Evolutionary conservation across 2,888 invertebrate species (phyloP).

Genomic region (Trilocha varians): DNA sequence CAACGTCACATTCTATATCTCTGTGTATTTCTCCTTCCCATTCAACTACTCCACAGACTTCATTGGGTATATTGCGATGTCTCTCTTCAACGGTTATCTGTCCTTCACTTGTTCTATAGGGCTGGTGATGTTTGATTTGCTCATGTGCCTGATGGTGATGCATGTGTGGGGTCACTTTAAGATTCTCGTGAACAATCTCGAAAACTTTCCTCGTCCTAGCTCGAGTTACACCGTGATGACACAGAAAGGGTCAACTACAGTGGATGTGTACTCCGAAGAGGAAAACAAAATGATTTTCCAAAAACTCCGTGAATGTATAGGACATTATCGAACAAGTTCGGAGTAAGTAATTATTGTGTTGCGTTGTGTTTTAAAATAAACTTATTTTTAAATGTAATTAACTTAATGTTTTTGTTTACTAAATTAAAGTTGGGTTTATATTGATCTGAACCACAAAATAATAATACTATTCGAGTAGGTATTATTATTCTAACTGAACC

Average conservation of each 20-base stretch:
- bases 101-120: conserved; percentile 6
- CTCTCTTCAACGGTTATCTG: conserved; percentile 11
- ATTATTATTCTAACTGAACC: too few relatives aligned
- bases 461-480: too few relatives aligned
- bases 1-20: conserved; percentile 13
- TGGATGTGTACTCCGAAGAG: conserved; percentile 8
- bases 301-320: conserved; percentile 11
- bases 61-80: conserved; percentile 8
- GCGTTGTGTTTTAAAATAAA: too few relatives aligned
- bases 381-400: too few relatives aligned
- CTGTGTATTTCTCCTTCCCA: conserved; percentile 12
- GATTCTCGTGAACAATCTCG: conserved; percentile 12
- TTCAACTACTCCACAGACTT: conserved; percentile 11
- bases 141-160: conserved; percentile 17
- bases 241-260: not conserved
- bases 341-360: conserved; percentile 12
- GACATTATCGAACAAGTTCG: conserved; percentile 14
- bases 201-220: conserved; percentile 15
- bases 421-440: too few relatives aligned
- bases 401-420: too few relatives aligned
- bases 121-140: conserved; percentile 14
- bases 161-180: conserved; percentile 21
- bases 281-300: conserved; percentile 9
- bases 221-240: not conserved
- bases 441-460: too few relatives aligned